Evolutionary conservation across 2,113 vertebrate genomes (phyloP), one percentile per base, ranked within the genome.

Genomic region (Carlito syrichta): DNA sequence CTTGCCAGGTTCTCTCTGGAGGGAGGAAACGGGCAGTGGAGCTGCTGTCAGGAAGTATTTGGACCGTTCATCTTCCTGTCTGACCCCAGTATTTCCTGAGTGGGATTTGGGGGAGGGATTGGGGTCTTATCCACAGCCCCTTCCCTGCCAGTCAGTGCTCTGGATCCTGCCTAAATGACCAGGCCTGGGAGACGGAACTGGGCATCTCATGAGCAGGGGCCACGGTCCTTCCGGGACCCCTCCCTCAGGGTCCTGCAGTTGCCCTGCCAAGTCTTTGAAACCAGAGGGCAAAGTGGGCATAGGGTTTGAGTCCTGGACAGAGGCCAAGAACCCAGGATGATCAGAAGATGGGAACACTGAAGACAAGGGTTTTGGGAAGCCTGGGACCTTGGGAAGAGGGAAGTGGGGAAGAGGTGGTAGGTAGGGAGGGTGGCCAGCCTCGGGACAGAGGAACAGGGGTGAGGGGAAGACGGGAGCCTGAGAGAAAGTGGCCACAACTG

Each of bases 1-100:
- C 22, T 71, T 9, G 22, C 58, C 20, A 63, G 71, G 50, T 93
- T 63, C 79, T 63, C 22, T 90, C 58, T 77, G 60, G 81, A 95
- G 52, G 69, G 89, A 89, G 76, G 96, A 97, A 93, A 93, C 6
- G 45, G 86, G 84, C 90, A 88, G 76, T 23, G 22, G 79, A 52
- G 84, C 77, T 96, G 60, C 66, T 73, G 92, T 48, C 54, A 52
- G 94, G 43, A 94, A 94, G 60, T 86, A 88, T 95, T 76, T 60
- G 71, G 50, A 60, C 52, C 71, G 3, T 20, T 38, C 22, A 38
- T 27, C 52, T 94, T 96, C 90, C 60, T 88, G 73, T n/a, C 74
- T 30, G 95, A 88, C 68, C 92, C 79, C 48, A 82, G 48, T 35
- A 58, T 77, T 88, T 96, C 96, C 89, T 5, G 11, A 94, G 52